Percentiles rank a stretch among this genome's conserved stretches.
Evolutionary conservation across 35 echinoderm and acorn worm genomes (phyloP).

Genomic region (Stichopus chloronotus): DNA sequence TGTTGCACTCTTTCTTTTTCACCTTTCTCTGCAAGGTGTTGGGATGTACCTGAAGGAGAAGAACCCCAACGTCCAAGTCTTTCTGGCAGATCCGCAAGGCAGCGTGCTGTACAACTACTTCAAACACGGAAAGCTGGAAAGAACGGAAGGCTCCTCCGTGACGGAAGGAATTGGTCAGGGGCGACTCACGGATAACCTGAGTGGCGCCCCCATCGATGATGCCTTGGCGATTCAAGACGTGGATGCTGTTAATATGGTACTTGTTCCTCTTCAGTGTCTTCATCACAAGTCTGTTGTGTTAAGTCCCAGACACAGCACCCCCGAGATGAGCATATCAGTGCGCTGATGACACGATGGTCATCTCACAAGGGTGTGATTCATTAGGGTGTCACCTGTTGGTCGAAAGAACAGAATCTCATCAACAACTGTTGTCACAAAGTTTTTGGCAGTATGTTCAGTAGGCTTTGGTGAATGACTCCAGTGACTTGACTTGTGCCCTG

Average conservation of each 20-base stretch:
- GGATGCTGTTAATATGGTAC: slow-evolving; percentile 90
- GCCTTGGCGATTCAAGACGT: slow-evolving; percentile 79
- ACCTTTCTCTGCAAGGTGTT: slow-evolving; percentile 65
- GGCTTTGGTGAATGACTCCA: too few species aligned
- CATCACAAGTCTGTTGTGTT: background rate
- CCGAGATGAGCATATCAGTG: background rate
- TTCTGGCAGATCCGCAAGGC: slow-evolving; percentile 88
- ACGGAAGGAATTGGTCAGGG: slow-evolving; percentile 98
- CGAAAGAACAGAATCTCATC: background rate
- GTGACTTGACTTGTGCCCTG: too few species aligned
- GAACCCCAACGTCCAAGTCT: slow-evolving; percentile 72
- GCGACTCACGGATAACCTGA: slow-evolving; percentile 85
- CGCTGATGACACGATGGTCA: background rate
- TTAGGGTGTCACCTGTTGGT: background rate
- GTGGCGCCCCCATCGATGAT: slow-evolving; percentile 87
- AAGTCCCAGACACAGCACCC: background rate
- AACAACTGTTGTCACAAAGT: too few species aligned
- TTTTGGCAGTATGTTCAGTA: too few species aligned
- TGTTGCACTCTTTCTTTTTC: slow-evolving; percentile 23
- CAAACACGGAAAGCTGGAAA: slow-evolving; percentile 88
- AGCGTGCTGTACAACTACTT: slow-evolving; percentile 92
- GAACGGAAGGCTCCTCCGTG: slow-evolving; percentile 78
- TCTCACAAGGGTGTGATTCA: background rate
- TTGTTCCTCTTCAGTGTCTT: background rate
- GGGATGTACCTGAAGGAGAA: slow-evolving; percentile 83